These are phyloP conservation scores for Conger conger DNA, from an alignment of 2,113 vertebrate species.

Conservation along the genomic window DNA sequence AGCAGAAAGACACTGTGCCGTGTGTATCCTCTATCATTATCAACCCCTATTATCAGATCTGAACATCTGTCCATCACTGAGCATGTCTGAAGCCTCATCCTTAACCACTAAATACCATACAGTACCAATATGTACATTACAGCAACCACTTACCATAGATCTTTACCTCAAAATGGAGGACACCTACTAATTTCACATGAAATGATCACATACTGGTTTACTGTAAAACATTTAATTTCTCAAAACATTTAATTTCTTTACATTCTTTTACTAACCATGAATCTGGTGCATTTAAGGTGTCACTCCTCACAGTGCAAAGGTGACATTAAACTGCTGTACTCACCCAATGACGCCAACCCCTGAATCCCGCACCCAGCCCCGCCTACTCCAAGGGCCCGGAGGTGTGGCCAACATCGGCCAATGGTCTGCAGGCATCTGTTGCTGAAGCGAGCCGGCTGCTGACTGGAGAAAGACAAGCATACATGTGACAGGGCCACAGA, in stretches of 20 bases:
- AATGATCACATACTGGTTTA: background rate
- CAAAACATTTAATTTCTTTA: too few species aligned
- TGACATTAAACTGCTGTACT: conserved; percentile 37
- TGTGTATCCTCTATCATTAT: background rate
- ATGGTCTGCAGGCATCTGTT: conserved; percentile 95
- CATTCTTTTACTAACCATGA: too few species aligned
- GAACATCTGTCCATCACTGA: background rate
- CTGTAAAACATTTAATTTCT: too few species aligned
- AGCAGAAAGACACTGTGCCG: background rate
- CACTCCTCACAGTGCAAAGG: background rate
- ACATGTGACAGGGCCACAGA: background rate
- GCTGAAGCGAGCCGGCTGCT: conserved; percentile 86
- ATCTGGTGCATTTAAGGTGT: too few species aligned
- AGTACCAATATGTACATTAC: background rate
- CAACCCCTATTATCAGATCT: background rate
- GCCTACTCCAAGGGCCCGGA: conserved; percentile 80
- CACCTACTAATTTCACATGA: too few species aligned
- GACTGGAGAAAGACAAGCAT: conserved; percentile 66
- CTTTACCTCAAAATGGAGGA: background rate
- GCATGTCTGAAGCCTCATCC: background rate
- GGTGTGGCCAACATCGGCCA: conserved; percentile 90
- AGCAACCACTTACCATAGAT: background rate
- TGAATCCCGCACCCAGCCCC: conserved; percentile 85
- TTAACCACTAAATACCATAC: background rate
- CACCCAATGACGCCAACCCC: conserved; percentile 85